Evolutionary conservation across 2,113 vertebrate species (phyloP).

Genomic region (Athene cunicularia): DNA sequence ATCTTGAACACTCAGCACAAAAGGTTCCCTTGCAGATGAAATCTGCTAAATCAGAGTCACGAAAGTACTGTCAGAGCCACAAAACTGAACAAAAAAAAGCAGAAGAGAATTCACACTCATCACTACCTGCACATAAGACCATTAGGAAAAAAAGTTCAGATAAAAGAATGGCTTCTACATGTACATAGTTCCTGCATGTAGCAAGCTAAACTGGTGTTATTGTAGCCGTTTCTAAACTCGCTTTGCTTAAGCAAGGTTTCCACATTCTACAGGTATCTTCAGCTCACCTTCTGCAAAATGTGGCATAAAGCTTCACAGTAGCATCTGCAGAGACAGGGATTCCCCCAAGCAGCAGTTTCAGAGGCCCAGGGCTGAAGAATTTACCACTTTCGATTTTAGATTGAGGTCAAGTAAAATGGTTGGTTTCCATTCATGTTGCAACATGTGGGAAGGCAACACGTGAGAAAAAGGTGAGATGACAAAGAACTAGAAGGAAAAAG

Average conservation of each 20-base stretch:
- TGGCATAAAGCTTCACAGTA: background rate
- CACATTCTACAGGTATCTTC: background rate
- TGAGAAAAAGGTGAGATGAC: background rate
- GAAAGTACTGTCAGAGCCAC: background rate
- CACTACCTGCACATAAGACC: background rate
- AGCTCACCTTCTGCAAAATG: background rate
- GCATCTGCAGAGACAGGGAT: background rate
- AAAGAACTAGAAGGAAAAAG: background rate
- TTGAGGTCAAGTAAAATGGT: background rate
- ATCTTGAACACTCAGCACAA: background rate
- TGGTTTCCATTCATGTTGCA: background rate
- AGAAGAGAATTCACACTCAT: background rate
- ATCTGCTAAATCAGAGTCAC: background rate
- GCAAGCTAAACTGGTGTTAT: background rate
- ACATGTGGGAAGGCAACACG: accelerated
- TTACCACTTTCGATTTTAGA: background rate
- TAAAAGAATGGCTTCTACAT: background rate
- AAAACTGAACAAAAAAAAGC: background rate
- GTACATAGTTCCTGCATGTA: accelerated
- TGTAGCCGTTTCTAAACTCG: background rate
- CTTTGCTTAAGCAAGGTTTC: background rate
- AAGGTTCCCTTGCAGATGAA: background rate
- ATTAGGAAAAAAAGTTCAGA: background rate
- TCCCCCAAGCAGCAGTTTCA: background rate
- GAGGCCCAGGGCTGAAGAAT: background rate